phyloP scores from a whole-genome alignment of 2,797 vertebrate genomes.

The Anabacerthia variegaticeps region DNA sequence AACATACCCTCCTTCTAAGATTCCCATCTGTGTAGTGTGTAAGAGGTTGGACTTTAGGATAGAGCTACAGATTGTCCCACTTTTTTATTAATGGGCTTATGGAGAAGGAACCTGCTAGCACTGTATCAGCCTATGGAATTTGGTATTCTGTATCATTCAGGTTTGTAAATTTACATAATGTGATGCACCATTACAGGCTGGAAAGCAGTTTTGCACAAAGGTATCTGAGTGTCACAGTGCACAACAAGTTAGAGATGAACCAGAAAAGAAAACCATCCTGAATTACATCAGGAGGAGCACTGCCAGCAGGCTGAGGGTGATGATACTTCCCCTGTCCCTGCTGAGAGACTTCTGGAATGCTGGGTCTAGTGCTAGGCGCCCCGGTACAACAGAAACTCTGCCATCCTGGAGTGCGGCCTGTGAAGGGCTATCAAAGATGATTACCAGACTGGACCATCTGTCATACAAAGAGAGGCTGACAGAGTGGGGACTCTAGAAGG shows the following conservation, averaged over 20 bases:
- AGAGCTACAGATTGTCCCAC: background rate
- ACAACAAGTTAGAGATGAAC: background rate
- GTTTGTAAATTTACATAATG: background rate
- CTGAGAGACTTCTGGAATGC: background rate
- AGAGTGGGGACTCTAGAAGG: background rate
- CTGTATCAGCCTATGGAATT: background rate
- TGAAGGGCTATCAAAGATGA: background rate
- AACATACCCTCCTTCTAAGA: background rate
- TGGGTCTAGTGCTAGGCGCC: background rate
- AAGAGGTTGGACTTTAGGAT: background rate
- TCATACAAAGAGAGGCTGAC: background rate
- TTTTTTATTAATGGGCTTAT: background rate
- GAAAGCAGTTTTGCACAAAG: background rate
- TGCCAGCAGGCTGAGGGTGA: background rate
- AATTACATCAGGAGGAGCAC: background rate
- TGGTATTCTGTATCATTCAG: background rate
- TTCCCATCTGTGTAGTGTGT: background rate
- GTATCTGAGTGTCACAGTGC: rapidly evolving
- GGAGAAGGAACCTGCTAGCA: background rate
- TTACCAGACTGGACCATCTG: background rate
- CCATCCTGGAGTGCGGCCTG: background rate
- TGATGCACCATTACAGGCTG: background rate
- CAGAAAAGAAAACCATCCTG: background rate
- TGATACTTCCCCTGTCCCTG: background rate
- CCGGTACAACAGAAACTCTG: background rate